Conservation (phyloP, 2,113 vertebrate species). For the Sylvietta virens region DNA sequence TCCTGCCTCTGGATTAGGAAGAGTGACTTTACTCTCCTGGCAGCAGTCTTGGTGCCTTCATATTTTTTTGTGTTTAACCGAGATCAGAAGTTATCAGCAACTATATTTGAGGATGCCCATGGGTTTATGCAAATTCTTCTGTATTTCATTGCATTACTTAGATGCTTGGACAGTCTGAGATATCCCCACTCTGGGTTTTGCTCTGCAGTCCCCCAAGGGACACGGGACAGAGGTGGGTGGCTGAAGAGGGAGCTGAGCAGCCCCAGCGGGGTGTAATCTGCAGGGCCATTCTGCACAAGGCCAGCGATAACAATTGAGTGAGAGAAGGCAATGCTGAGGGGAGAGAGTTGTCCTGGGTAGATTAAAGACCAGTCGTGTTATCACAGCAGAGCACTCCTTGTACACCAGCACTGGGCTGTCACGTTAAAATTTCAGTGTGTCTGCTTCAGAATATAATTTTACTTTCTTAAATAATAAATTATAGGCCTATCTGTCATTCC, state of each 20-base stretch:
- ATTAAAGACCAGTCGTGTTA: conserved; percentile 10
- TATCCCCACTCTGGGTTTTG: not conserved
- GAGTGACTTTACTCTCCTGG: not conserved
- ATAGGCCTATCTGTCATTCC: not conserved
- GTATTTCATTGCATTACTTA: not conserved
- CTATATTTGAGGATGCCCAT: not conserved
- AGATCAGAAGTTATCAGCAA: not conserved
- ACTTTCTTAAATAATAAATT: not conserved
- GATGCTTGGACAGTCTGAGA: not conserved
- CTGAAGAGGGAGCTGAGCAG: not conserved
- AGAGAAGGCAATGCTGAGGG: not conserved
- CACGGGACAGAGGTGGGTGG: not conserved
- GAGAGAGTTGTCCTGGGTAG: not conserved
- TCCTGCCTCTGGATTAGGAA: not conserved
- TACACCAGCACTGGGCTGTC: not conserved
- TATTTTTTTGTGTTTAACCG: not conserved
- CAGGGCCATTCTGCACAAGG: not conserved
- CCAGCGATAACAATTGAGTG: not conserved
- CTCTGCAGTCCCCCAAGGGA: not conserved
- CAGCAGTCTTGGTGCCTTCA: rapidly evolving
- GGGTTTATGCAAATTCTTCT: not conserved
- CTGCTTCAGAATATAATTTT: not conserved
- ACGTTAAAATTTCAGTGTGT: not conserved
- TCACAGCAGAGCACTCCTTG: not conserved
- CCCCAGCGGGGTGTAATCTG: not conserved